Conservation (phyloP, 2,797 vertebrate species). For the Oreortyx pictus region DNA sequence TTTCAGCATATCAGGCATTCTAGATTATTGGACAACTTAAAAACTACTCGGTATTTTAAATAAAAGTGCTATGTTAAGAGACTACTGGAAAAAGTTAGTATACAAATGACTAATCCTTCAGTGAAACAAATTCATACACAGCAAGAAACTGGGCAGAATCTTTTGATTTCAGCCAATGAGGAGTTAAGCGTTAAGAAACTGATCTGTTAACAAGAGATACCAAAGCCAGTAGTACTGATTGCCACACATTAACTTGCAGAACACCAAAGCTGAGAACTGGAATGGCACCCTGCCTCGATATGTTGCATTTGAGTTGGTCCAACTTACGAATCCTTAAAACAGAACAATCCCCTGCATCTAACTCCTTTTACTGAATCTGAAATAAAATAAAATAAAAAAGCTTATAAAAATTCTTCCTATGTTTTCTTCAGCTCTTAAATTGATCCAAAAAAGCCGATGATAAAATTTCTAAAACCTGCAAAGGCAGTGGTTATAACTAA, state of each 20-base stretch:
- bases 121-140: not conserved
- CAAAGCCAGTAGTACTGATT: not conserved
- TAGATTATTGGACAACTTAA: not conserved
- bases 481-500: not conserved
- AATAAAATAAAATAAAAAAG: not conserved
- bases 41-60: not conserved
- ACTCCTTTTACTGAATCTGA: not conserved
- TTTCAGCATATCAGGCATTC: not conserved
- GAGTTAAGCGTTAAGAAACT: not conserved
- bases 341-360: not conserved
- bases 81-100: not conserved
- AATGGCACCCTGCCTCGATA: not conserved
- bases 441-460: not conserved
- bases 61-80: not conserved
- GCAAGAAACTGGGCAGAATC: not conserved
- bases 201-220: not conserved
- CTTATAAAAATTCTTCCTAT: not conserved
- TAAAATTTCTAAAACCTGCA: not conserved
- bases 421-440: conserved; percentile 17
- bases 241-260: not conserved
- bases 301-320: not conserved
- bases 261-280: not conserved
- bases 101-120: not conserved
- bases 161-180: not conserved
- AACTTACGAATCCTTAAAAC: not conserved